These are phyloP conservation scores for Polyergus mexicanus DNA, from an alignment of 1,140 invertebrate genomes.

Conservation along the genomic window DNA sequence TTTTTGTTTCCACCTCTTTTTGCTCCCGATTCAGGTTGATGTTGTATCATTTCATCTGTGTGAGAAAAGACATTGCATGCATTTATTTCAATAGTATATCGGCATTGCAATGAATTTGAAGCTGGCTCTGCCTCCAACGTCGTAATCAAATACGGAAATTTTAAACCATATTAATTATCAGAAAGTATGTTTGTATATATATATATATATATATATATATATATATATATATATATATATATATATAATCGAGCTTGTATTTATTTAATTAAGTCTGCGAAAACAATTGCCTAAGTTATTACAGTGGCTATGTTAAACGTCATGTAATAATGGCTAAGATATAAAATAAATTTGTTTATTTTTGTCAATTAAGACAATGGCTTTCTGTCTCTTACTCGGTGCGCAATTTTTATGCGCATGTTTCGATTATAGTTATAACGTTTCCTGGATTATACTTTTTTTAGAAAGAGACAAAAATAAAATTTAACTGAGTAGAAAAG, in stretches of 20 bases:
- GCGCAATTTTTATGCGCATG: neutral
- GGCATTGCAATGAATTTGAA: neutral
- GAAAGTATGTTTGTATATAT: no score
- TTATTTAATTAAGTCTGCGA: neutral
- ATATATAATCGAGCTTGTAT: neutral
- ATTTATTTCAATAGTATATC: conserved; percentile 50
- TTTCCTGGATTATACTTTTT: neutral
- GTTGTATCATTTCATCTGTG: conserved; percentile 47
- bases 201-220: no score
- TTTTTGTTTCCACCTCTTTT: conserved; percentile 51
- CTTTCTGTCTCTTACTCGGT: neutral
- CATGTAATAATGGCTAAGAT: neutral
- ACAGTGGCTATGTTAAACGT: neutral
- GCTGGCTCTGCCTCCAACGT: neutral
- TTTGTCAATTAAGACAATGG: neutral
- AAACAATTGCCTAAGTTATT: neutral
- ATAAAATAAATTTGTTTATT: neutral
- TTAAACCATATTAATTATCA: neutral
- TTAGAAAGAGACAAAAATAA: neutral
- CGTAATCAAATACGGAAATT: conserved; percentile 12
- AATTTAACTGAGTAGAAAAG: neutral
- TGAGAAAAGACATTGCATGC: conserved; percentile 48
- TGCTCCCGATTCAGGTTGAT: conserved; percentile 65
- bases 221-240: no score
- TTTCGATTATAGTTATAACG: neutral